Conservation (phyloP, 1,140 invertebrate genomes). For the Drosophila grimshawi region DNA sequence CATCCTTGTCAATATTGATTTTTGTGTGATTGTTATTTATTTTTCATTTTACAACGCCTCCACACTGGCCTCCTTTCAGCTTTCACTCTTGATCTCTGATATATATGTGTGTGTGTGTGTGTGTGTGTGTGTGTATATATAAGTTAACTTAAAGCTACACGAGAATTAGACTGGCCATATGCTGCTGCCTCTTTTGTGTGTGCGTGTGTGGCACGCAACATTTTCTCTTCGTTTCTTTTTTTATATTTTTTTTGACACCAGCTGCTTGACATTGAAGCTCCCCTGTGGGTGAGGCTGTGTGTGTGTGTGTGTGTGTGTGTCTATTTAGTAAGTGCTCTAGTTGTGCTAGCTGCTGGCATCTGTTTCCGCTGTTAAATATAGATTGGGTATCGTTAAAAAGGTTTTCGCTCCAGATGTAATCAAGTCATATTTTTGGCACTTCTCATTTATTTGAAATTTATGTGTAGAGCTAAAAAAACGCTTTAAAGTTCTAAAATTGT, state of each 20-base stretch:
- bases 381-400: constrained; percentile 4
- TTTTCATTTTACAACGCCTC: constrained; percentile 62
- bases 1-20: constrained; percentile 73
- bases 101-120: background rate
- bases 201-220: constrained; percentile 11
- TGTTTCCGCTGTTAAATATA: constrained; percentile 12
- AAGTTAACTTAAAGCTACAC: constrained; percentile 57
- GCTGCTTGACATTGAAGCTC: constrained; percentile 44
- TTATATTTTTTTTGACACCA: constrained; percentile 12
- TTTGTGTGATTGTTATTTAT: constrained; percentile 79
- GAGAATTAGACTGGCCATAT: constrained; percentile 42
- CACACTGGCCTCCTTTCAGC: constrained; percentile 14
- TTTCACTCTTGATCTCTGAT: constrained; percentile 49
- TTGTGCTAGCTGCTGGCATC: constrained; percentile 4
- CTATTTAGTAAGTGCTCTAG: background rate
- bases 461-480: background rate
- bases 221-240: too few species aligned
- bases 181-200: constrained; percentile 38
- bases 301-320: constrained; percentile 7
- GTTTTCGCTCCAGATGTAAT: constrained; percentile 1
- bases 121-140: constrained; percentile 1
- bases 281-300: background rate
- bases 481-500: too few species aligned
- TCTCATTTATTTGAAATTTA: background rate
- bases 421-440: constrained; percentile 5